Percentiles rank a stretch among this genome's conserved stretches.
These are phyloP conservation scores for Cyprinodon tularosa DNA, from an alignment of 2,113 vertebrate species.

Conservation along the genomic window DNA sequence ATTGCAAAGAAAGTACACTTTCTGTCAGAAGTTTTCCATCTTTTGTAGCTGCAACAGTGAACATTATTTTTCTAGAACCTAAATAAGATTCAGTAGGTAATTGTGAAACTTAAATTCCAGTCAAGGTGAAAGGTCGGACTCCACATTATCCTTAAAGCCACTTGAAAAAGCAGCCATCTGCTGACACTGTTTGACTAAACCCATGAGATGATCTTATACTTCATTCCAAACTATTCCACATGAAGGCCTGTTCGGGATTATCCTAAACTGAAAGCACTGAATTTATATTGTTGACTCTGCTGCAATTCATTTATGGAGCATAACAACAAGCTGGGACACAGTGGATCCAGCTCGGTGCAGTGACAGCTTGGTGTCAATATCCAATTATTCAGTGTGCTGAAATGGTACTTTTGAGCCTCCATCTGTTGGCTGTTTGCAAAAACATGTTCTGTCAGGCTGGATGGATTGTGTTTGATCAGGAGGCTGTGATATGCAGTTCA, in stretches of 20 bases:
- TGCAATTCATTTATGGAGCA: conserved; percentile 50
- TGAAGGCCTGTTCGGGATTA: conserved; percentile 51
- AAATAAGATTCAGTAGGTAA: conserved; percentile 28
- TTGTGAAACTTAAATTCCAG: conserved; percentile 22
- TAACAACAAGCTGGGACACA: conserved; percentile 44
- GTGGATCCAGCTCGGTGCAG: conserved; percentile 33
- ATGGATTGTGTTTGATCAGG: conserved; percentile 42
- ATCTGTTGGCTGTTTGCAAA: conserved; percentile 43
- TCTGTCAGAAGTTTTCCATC: conserved; percentile 56
- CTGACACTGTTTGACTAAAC: conserved; percentile 60
- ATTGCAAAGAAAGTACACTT: conserved; percentile 45
- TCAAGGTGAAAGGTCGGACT: conserved; percentile 5
- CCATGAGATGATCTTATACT: conserved; percentile 45
- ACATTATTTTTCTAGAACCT: conserved; percentile 17
- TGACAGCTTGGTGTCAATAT: conserved; percentile 49
- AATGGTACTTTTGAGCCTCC: conserved; percentile 38
- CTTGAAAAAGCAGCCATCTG: conserved; percentile 27
- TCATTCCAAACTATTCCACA: conserved; percentile 51
- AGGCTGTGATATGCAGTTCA: conserved; percentile 28
- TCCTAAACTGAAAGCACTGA: conserved; percentile 53
- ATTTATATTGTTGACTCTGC: conserved; percentile 48
- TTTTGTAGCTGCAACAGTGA: conserved; percentile 37
- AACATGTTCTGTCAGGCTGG: conserved; percentile 45
- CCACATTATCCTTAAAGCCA: conserved; percentile 38
- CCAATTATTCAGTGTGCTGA: conserved; percentile 46